These are phyloP conservation scores for Pilophorus perplexus DNA, from an alignment of 2,888 invertebrate species.

Conservation along the genomic window DNA sequence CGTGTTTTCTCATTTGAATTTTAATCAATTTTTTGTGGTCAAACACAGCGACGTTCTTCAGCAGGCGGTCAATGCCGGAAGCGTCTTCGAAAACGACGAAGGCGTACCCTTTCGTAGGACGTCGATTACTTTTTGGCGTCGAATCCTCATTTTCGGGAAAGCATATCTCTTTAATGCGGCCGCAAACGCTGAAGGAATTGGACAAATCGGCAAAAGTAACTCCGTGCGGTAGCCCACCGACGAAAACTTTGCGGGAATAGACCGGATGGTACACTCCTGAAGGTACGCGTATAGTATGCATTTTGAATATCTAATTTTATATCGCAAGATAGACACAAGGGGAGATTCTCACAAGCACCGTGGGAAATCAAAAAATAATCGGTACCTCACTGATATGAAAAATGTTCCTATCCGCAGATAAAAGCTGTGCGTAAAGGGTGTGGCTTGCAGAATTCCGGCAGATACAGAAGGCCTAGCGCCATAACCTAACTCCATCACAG, in stretches of 20 bases:
- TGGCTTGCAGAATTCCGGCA: no score
- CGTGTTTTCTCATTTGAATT: not conserved
- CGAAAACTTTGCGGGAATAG: conserved; percentile 21
- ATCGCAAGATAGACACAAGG: no score
- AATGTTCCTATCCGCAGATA: no score
- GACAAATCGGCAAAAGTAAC: not conserved
- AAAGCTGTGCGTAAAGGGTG: no score
- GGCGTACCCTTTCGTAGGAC: conserved; percentile 12
- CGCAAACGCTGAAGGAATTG: not conserved
- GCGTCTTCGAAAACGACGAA: conserved; percentile 10
- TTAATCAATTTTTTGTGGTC: not conserved
- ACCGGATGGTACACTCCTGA: not conserved
- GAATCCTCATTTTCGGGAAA: not conserved
- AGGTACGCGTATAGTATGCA: no score
- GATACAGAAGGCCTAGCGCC: no score
- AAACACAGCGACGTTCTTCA: not conserved
- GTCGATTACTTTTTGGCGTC: not conserved
- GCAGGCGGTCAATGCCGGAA: not conserved
- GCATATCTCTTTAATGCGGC: not conserved
- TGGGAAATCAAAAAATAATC: no score
- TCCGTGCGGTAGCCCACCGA: conserved; percentile 18
- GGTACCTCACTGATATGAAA: no score
- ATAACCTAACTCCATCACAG: no score
- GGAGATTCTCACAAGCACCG: no score
- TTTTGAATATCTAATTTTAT: no score